A percentile compares a stretch with the other conserved stretches of the same genome.
Conservation (phyloP, 2,113 vertebrate genomes). For the Muntiacus muntjak region DNA sequence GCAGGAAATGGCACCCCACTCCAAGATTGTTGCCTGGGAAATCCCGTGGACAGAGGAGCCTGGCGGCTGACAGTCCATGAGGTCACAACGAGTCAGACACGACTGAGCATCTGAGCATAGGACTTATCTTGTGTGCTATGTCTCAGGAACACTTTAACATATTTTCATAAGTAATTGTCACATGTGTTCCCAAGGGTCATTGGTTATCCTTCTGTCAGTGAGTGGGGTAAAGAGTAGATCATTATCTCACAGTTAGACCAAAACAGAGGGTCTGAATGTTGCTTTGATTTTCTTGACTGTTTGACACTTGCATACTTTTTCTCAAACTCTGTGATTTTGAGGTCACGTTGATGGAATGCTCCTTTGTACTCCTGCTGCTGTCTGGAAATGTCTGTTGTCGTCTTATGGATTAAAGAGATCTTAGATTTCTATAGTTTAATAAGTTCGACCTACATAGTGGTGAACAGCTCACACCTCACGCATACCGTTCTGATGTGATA, state of each 20-base stretch:
- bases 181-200: background rate
- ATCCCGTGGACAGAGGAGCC: background rate
- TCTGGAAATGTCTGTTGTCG: constrained; percentile 32
- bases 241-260: background rate
- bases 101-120: background rate
- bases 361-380: constrained; percentile 34
- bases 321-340: background rate
- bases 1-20: background rate
- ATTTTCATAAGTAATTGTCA: background rate
- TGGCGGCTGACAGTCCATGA: background rate
- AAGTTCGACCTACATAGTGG: constrained; percentile 39
- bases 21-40: background rate
- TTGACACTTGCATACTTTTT: background rate
- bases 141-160: background rate
- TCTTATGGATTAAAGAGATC: constrained; percentile 38
- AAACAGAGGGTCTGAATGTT: background rate
- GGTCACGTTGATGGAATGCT: background rate
- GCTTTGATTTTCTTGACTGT: background rate
- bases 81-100: background rate
- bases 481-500: background rate
- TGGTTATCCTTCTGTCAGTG: background rate
- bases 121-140: background rate
- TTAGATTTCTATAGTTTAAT: constrained; percentile 19
- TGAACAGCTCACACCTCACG: background rate
- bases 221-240: background rate